phyloP scores from a whole-genome alignment of 2,888 invertebrate species.

The Oscheius sp. region DNA sequence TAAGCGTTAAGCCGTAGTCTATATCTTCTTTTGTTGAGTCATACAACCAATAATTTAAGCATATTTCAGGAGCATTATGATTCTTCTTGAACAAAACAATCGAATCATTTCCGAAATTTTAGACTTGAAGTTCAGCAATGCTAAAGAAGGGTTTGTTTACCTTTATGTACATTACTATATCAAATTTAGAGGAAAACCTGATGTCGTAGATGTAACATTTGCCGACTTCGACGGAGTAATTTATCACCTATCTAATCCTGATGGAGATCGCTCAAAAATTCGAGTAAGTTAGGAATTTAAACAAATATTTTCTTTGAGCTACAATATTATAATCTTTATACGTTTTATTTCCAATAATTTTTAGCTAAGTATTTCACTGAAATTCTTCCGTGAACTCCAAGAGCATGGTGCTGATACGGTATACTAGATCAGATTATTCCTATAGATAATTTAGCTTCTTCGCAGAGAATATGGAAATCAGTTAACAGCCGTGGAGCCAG shows the following conservation, averaged over 20 bases:
- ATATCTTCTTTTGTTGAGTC: too few relatives aligned
- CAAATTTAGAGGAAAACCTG: conserved; percentile 86
- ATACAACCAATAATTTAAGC: too few relatives aligned
- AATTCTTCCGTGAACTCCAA: conserved; percentile 93
- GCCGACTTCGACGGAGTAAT: conserved; percentile 98
- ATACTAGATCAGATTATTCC: conserved; percentile 39
- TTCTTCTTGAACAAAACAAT: conserved; percentile 93
- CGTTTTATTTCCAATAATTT: conserved; percentile 63
- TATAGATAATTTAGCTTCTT: conserved; percentile 76
- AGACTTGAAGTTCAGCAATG: conserved; percentile 93
- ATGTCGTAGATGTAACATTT: conserved; percentile 86
- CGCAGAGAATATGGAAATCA: conserved; percentile 87
- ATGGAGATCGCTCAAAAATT: conserved; percentile 95
- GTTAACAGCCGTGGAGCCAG: conserved; percentile 84
- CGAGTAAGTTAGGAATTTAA: too few relatives aligned
- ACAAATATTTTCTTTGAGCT: too few relatives aligned
- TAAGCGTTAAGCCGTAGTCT: too few relatives aligned
- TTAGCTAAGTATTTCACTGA: conserved; percentile 95
- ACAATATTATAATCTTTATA: too few relatives aligned
- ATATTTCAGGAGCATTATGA: too few relatives aligned
- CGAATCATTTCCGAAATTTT: conserved; percentile 97
- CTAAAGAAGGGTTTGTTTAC: conserved; percentile 85
- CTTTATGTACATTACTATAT: background rate
- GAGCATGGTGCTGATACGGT: conserved; percentile 95
- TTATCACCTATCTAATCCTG: conserved; percentile 96